phyloP scores from a whole-genome alignment of 2,888 invertebrate species.

The Cosmia trapezina region DNA sequence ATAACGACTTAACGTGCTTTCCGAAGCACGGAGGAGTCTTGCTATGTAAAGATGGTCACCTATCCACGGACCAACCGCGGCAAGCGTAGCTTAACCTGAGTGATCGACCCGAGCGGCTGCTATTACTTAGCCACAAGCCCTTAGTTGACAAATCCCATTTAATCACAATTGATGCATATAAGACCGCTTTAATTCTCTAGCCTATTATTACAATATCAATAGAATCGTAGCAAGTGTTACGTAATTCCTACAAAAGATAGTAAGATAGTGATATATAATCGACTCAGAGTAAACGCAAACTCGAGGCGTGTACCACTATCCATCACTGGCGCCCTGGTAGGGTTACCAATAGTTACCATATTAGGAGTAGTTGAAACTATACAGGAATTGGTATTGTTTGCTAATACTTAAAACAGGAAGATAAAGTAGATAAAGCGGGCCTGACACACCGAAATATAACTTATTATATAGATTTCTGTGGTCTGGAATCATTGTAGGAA shows the following conservation, averaged over 20 bases:
- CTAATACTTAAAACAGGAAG: background rate
- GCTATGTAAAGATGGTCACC: too few relatives aligned
- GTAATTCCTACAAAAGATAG: constrained; percentile 53
- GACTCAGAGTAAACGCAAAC: constrained; percentile 53
- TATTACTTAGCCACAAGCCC: too few relatives aligned
- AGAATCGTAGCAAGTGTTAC: constrained; percentile 52
- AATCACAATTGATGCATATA: constrained; percentile 12
- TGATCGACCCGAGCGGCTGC: too few relatives aligned
- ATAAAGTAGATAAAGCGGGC: background rate
- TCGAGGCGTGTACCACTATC: constrained; percentile 66
- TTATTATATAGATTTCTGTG: too few relatives aligned
- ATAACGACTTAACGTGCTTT: too few relatives aligned
- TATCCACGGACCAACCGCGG: too few relatives aligned
- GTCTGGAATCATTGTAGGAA: too few relatives aligned
- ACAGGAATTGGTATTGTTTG: constrained; percentile 6
- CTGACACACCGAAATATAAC: too few relatives aligned
- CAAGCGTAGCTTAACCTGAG: too few relatives aligned
- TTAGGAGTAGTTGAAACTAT: constrained; percentile 1
- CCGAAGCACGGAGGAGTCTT: too few relatives aligned
- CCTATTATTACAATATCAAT: constrained; percentile 48
- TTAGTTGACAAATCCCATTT: background rate
- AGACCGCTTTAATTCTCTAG: background rate
- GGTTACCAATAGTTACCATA: constrained; percentile 49
- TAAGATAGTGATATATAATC: constrained; percentile 52
- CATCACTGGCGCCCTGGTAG: constrained; percentile 63